These are phyloP conservation scores for Leucophenga varia DNA, from an alignment of 1,140 invertebrate species.

Conservation along the genomic window DNA sequence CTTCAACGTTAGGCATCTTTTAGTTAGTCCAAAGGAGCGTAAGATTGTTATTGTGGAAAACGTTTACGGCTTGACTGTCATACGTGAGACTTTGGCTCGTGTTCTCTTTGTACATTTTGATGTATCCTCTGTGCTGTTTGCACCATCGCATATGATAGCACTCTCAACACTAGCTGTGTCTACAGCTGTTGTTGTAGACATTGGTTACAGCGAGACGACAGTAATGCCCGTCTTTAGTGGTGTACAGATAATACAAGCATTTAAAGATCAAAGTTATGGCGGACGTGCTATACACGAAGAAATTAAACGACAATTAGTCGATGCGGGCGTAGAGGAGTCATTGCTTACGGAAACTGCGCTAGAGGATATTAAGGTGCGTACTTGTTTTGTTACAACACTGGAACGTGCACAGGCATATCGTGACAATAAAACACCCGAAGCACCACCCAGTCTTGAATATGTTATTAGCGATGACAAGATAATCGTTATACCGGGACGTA, in stretches of 20 bases:
- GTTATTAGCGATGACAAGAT: conserved; percentile 65
- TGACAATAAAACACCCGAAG: conserved; percentile 56
- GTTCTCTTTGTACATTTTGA: conserved; percentile 92
- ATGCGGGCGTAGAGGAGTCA: conserved; percentile 55
- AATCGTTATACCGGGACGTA: conserved; percentile 67
- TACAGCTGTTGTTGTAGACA: conserved; percentile 81
- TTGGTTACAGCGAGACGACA: conserved; percentile 81
- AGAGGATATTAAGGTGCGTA: conserved; percentile 73
- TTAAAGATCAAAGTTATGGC: conserved; percentile 75
- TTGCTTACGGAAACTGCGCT: conserved; percentile 61
- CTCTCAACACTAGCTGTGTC: conserved; percentile 74
- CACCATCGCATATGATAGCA: conserved; percentile 78
- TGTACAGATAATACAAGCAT: conserved; percentile 77
- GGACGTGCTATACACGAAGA: conserved; percentile 66
- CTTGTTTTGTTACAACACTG: conserved; percentile 81
- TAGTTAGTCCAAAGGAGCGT: conserved; percentile 91
- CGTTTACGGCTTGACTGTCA: conserved; percentile 75
- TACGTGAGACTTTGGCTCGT: conserved; percentile 84
- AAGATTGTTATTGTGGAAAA: conserved; percentile 90
- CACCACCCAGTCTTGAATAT: conserved; percentile 70
- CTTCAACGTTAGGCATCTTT: conserved; percentile 68
- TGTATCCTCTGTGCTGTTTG: conserved; percentile 71
- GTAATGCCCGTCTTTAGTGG: conserved; percentile 83
- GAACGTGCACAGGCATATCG: conserved; percentile 67
- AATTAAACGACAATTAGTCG: conserved; percentile 56